Evolutionary conservation across 2,888 invertebrate genomes (phyloP), one percentile per base, ranked within the genome.

Genomic region (Tuberolachnus salignus): DNA sequence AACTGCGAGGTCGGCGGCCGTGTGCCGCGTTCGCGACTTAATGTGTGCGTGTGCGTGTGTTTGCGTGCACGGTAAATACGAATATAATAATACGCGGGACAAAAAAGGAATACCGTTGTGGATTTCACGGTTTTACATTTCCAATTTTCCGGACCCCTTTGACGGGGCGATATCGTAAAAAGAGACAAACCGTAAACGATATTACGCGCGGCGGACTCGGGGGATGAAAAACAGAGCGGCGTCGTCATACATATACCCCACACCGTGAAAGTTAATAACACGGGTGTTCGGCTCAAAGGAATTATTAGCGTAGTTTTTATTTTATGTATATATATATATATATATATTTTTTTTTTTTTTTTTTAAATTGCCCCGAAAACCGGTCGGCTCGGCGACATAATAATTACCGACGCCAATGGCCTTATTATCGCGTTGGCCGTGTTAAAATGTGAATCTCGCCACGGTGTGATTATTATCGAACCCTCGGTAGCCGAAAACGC

Each of bases 111-210:
- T 67, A 75, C 75, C 66, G 67, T 67, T 75, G 75, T 75, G 75
- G 66, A 75, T 75, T 75, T 75, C 75, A 75, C 75, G 75, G 75
- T 75, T 75, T 75, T 75, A 75, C 75, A 75, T 75, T 75, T 75
- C 75, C 75, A 75, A 75, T 75, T 75, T 74, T 67, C 67, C 67
- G 46, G 26, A 55, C 67, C 75, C 67, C 66, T 74, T 75, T 75
- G 75, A 75, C 75, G 75, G n/a, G n/a, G 75, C 8, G 67, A 57
- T 67, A 67, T 67, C 75, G 75, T 75, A 75, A 75, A 75, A 75
- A 67, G 67, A 75, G 75, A 75, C 75, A 75, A n/a, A 75, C 75
- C 75, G 75, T 75, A 75, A 75, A 75, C 75, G 75, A 75, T 67
- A 75, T 75, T 75, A 75, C 57, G 67, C 67, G 46, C 55, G 57